Percentiles rank a stretch among this genome's conserved stretches.
phyloP scores from a whole-genome alignment of 2,888 invertebrate species.

The Carterocephalus palaemon region DNA sequence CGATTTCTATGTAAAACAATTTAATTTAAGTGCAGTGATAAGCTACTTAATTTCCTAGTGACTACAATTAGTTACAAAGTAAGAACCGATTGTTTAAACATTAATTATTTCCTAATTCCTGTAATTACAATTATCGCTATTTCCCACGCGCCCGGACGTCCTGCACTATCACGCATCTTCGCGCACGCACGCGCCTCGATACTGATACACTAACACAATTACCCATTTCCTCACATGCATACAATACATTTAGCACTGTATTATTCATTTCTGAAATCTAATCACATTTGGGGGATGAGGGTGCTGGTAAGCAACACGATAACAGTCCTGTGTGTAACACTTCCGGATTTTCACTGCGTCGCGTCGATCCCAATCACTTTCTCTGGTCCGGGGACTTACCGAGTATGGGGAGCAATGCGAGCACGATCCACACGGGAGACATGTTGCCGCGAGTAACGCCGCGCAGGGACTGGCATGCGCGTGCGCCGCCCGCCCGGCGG shows the following conservation, averaged over 20 bases:
- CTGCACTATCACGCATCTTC: constrained; percentile 41
- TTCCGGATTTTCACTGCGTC: constrained; percentile 35
- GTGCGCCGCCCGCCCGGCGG: constrained; percentile 44
- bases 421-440: constrained; percentile 72
- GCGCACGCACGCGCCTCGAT: constrained; percentile 40
- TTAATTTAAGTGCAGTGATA: no score
- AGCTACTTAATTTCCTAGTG: background rate
- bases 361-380: constrained; percentile 24
- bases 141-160: constrained; percentile 58
- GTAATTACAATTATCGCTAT: constrained; percentile 24
- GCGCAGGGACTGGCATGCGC: constrained; percentile 63
- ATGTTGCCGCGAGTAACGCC: constrained; percentile 70
- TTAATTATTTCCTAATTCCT: constrained; percentile 21
- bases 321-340: constrained; percentile 31
- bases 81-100: background rate
- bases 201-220: constrained; percentile 43
- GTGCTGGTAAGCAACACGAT: constrained; percentile 30
- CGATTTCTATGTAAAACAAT: no score
- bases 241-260: constrained; percentile 14
- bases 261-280: background rate
- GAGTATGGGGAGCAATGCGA: constrained; percentile 71
- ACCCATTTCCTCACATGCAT: constrained; percentile 40
- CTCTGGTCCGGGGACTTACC: constrained; percentile 58
- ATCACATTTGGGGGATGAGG: constrained; percentile 11
- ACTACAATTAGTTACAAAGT: constrained; percentile 3